These are phyloP conservation scores for Hydraecia micacea DNA, from an alignment of 2,888 invertebrate genomes.

Conservation along the genomic window DNA sequence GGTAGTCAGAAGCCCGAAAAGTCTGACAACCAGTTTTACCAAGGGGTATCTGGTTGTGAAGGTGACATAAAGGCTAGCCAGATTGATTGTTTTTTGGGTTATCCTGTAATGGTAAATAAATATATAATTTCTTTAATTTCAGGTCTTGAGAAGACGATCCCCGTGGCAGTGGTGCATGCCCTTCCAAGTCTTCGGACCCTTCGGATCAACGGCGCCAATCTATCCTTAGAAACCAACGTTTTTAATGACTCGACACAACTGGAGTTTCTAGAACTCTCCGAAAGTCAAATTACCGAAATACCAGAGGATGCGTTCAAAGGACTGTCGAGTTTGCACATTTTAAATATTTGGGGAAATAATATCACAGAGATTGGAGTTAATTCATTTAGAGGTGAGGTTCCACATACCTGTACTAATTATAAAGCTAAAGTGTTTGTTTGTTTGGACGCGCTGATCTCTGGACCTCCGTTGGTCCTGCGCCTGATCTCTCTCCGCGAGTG, in stretches of 20 bases:
- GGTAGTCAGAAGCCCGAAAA: too few species aligned
- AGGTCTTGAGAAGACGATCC: conserved; percentile 44
- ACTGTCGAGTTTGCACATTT: conserved; percentile 37
- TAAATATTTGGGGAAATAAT: conserved; percentile 66
- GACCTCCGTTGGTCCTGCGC: too few species aligned
- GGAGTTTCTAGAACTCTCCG: conserved; percentile 49
- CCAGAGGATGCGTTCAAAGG: conserved; percentile 62
- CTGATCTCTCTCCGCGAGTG: too few species aligned
- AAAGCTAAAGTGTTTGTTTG: too few species aligned
- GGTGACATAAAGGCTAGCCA: too few species aligned
- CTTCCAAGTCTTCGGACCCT: conserved; percentile 55
- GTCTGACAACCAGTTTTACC: too few species aligned
- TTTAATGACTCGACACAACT: conserved; percentile 30
- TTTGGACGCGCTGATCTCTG: too few species aligned
- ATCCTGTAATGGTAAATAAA: background rate
- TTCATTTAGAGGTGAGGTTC: conserved; percentile 56
- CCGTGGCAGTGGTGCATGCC: conserved; percentile 33
- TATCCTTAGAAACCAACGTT: conserved; percentile 17
- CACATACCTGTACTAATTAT: background rate
- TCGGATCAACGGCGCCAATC: conserved; percentile 47
- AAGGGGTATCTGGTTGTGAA: too few species aligned
- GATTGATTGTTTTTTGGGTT: background rate
- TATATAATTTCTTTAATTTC: background rate
- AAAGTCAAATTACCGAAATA: conserved; percentile 33
- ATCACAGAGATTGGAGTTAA: conserved; percentile 52